phyloP scores from a whole-genome alignment of 1,140 invertebrate species.

The Drosophila murphyi region DNA sequence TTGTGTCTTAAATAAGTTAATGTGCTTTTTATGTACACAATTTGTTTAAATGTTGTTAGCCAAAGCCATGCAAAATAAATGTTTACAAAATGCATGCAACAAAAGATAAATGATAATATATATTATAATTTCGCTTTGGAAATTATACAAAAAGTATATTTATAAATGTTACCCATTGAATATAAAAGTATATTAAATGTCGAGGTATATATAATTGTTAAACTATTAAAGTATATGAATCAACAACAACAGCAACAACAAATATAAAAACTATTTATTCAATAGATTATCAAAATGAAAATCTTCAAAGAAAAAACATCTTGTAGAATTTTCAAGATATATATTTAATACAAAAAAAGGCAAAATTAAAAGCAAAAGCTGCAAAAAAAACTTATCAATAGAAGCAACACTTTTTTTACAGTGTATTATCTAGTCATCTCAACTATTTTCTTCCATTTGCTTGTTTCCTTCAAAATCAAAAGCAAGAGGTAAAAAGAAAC shows the following conservation, averaged over 20 bases:
- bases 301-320: constrained; percentile 14
- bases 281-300: constrained; percentile 36
- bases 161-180: constrained; percentile 15
- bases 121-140: constrained; percentile 35
- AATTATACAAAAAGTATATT: constrained; percentile 36
- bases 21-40: constrained; percentile 17
- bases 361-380: not conserved
- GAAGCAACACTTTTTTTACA: constrained; percentile 15
- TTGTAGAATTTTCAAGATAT: constrained; percentile 9
- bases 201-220: constrained; percentile 36
- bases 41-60: constrained; percentile 57
- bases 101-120: constrained; percentile 12
- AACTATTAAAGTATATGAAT: constrained; percentile 25
- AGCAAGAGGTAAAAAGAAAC: too few species aligned
- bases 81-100: constrained; percentile 62
- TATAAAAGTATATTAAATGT: constrained; percentile 38
- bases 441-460: constrained; percentile 12
- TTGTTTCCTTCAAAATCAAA: constrained; percentile 17
- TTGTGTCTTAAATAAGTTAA: constrained; percentile 40
- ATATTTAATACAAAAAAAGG: constrained; percentile 18
- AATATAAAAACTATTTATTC: constrained; percentile 20
- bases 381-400: not conserved
- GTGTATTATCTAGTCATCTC: constrained; percentile 31
- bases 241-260: constrained; percentile 23
- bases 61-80: constrained; percentile 54